Percentiles rank a stretch among this genome's conserved stretches.
Conservation (phyloP, 2,888 invertebrate genomes). For the Agapostemon virescens region DNA sequence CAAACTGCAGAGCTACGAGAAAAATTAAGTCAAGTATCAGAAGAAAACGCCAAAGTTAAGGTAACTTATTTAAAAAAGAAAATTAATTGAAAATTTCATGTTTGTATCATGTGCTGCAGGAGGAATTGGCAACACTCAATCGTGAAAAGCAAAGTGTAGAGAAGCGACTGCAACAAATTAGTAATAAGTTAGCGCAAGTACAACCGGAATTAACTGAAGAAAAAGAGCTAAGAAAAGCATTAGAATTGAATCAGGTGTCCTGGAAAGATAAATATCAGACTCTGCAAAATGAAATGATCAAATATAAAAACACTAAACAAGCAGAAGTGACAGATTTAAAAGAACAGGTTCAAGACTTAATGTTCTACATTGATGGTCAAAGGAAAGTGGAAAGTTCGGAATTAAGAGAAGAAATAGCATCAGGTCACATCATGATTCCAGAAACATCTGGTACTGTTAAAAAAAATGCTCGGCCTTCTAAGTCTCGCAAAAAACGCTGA, state of each 20-base stretch:
- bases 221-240: conserved; percentile 89
- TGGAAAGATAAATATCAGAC: conserved; percentile 84
- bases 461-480: conserved; percentile 58
- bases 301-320: conserved; percentile 81
- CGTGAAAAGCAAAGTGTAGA: conserved; percentile 87
- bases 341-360: conserved; percentile 96
- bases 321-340: conserved; percentile 90
- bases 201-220: conserved; percentile 91
- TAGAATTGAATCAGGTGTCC: conserved; percentile 87
- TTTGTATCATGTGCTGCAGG: conserved; percentile 73
- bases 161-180: conserved; percentile 85
- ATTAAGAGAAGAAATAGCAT: conserved; percentile 83
- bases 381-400: conserved; percentile 83
- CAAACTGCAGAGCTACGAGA: conserved; percentile 83
- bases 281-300: conserved; percentile 72
- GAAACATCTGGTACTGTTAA: conserved; percentile 56
- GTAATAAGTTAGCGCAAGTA: conserved; percentile 85
- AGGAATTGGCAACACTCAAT: conserved; percentile 82
- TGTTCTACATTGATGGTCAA: conserved; percentile 97
- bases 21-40: conserved; percentile 81
- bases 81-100: not conserved
- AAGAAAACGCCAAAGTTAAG: conserved; percentile 80
- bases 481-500: conserved; percentile 68
- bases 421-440: conserved; percentile 84
- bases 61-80: conserved; percentile 55